Evolutionary conservation across 2,797 vertebrate species (phyloP), one percentile per base, ranked within the genome.

Genomic region (Oryzias dopingdopingensis): DNA sequence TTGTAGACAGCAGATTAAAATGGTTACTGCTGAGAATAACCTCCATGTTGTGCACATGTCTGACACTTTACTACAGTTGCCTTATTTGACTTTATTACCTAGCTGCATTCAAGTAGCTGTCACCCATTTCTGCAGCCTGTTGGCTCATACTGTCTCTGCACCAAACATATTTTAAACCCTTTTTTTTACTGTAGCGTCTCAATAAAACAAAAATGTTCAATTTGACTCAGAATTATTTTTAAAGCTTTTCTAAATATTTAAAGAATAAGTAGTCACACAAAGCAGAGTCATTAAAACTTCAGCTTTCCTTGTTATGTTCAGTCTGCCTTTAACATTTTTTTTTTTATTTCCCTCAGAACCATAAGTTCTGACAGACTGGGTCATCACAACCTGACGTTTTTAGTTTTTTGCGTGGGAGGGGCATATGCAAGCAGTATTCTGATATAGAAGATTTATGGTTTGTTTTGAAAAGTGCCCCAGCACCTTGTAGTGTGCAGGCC

Each of bases 401-500:
- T 10, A 32, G 32, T 22, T 45, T 23, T 52, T 29, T 56, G 4
- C 18, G 0, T 57, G 48, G 60, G 8, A 12, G 22, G 59, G n/a
- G 22, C n/a, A 56, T 48, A 52, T 26, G 20, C 26, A 6, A 37
- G 10, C 18, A 45, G 50, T 26, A 42, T 23, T 52, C 6, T 6
- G 29, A 62, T 62, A 49, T 42, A 60, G 57, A 59, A 52, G 59
- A 68, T 77, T 64, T 50, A 66, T 51, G 24, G 50, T 82, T 80
- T 81, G 75, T 80, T 83, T 76, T n/a, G 51, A 50, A 52, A 18
- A 49, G 63, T 61, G 62, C 22, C 49, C 24, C 24, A 67, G 80
- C 70, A 71, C 72, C 48, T 71, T 18, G 54, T 73, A 55, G 74
- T 32, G 23, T 44, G 58, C 70, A 48, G 14, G 46, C 66, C 4